Percentiles rank a stretch among this genome's conserved stretches.
Evolutionary conservation across 1,140 invertebrate species (phyloP).

Genomic region (Drosophila jambulina): DNA sequence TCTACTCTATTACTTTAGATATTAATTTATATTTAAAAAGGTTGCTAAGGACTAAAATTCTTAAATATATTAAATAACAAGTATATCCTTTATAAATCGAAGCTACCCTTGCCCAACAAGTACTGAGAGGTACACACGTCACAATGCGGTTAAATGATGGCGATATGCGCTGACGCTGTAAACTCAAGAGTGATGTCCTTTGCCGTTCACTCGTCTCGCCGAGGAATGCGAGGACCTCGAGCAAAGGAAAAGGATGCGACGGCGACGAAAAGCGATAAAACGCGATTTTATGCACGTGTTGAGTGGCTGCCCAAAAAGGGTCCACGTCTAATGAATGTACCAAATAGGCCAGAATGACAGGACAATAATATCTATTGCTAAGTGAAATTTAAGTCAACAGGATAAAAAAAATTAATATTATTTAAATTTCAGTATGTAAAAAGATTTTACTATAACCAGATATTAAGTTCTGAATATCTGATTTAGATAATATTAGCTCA

Average conservation of each 20-base stretch:
- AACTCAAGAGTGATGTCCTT: constrained; percentile 70
- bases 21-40: neutral
- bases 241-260: constrained; percentile 41
- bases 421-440: neutral
- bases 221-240: constrained; percentile 44
- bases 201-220: constrained; percentile 63
- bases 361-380: neutral
- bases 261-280: constrained; percentile 68
- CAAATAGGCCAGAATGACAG: neutral
- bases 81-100: neutral
- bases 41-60: neutral
- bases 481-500: neutral
- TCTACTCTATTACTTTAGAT: neutral
- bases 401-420: neutral
- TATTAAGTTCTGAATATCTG: neutral
- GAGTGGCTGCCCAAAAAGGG: constrained; percentile 27
- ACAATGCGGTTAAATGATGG: constrained; percentile 43
- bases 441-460: too few species aligned
- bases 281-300: constrained; percentile 77
- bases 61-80: neutral
- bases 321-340: neutral
- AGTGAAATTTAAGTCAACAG: neutral
- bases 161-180: constrained; percentile 48
- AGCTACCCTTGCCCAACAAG: neutral
- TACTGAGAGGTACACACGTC: constrained; percentile 32